Percentiles rank a stretch among this genome's conserved stretches.
Conservation (phyloP, 1,140 invertebrate species). For the Orius insidiosus region DNA sequence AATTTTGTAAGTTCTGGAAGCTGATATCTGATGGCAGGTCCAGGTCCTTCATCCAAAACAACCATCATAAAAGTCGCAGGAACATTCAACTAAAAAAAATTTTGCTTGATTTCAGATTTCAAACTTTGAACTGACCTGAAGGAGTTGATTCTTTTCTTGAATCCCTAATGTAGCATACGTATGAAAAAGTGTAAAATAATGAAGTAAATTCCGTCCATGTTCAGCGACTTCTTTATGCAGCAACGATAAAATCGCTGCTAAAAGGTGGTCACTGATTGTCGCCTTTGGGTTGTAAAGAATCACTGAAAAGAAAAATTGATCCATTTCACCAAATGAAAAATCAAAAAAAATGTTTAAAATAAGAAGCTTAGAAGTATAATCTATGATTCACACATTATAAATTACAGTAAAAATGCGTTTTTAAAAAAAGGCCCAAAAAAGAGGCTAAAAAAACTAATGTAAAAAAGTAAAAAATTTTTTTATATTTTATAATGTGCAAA, state of each 20-base stretch:
- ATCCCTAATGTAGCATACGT: conserved; percentile 72
- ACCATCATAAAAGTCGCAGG: conserved; percentile 78
- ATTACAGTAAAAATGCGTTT: no score
- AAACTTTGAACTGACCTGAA: no score
- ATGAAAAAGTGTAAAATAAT: conserved; percentile 90
- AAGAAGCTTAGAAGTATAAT: no score
- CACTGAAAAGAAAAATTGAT: conserved; percentile 27
- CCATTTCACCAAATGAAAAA: no score
- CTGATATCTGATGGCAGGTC: conserved; percentile 89
- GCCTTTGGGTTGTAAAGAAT: conserved; percentile 44
- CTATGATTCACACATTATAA: no score
- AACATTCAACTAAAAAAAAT: conserved; percentile 42
- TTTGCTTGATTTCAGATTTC: no score
- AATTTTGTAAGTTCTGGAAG: conserved; percentile 88
- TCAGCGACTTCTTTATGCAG: conserved; percentile 75
- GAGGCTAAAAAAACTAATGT: no score
- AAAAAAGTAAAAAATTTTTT: no score
- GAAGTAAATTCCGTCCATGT: conserved; percentile 75
- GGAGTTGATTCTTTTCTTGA: conserved; percentile 40
- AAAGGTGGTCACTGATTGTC: conserved; percentile 60
- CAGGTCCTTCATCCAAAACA: conserved; percentile 82
- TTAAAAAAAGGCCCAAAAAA: no score
- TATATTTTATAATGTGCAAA: no score
- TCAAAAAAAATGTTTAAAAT: no score
- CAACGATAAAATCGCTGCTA: conserved; percentile 55